phyloP scores from a whole-genome alignment of 1,140 invertebrate genomes.

The Zaprionus davidi region DNA sequence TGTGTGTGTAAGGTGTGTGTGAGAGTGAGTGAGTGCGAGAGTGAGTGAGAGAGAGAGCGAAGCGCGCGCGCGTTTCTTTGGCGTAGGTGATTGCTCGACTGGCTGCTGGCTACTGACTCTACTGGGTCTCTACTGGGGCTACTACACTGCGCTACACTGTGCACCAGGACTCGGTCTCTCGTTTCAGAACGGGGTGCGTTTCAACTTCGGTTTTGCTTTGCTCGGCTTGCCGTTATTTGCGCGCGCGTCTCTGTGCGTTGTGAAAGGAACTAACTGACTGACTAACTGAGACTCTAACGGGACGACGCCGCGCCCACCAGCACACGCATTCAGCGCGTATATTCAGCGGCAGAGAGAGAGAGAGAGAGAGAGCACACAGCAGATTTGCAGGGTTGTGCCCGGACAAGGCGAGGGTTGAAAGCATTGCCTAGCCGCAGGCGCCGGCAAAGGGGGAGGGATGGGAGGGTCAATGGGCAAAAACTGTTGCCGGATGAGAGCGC shows the following conservation, averaged over 20 bases:
- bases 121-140: too few relatives aligned
- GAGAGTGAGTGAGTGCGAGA: neutral
- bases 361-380: constrained; percentile 2
- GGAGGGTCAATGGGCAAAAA: constrained; percentile 25
- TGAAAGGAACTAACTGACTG: constrained; percentile 58
- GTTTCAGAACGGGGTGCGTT: neutral
- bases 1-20: neutral
- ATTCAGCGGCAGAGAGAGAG: constrained; percentile 10
- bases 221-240: constrained; percentile 10
- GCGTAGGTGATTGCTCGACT: constrained; percentile 61
- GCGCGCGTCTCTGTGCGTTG: constrained; percentile 41
- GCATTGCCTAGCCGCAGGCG: constrained; percentile 75
- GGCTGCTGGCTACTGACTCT: constrained; percentile 61
- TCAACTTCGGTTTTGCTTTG: neutral
- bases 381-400: constrained; percentile 31
- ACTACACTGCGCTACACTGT: neutral
- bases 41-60: constrained; percentile 13
- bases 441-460: constrained; percentile 48
- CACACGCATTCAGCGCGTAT: constrained; percentile 51
- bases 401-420: constrained; percentile 48
- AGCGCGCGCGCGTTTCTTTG: constrained; percentile 37
- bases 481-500: constrained; percentile 77
- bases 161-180: neutral
- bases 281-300: constrained; percentile 11
- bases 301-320: constrained; percentile 9